Base-by-base conservation (phyloP, 2,888 invertebrate species). In the Drosophila recens region DNA sequence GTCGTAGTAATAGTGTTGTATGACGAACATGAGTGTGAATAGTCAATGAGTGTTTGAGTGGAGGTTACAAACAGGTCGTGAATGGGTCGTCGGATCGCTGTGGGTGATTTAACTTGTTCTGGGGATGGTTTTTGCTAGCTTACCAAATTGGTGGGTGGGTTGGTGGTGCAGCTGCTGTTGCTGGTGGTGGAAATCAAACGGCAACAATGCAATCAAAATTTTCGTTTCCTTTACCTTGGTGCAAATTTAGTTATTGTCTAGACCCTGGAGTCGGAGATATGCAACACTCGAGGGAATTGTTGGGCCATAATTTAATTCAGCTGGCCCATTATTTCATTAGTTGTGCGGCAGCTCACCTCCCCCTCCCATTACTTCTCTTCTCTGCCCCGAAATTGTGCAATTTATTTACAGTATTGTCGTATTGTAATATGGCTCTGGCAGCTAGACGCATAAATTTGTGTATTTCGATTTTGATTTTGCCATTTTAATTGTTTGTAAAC, bases 141-240 rank as follows among this genome's bases (percentile, higher is more conserved):
- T 38, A 17, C 34, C 20, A 34, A 56, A 45, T 45, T 64, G 57
- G 54, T 68, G 75, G 70, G 46, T 63, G 53, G 33, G 11, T 36
- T 51, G 67, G n/a, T 53, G 59, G 34, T 34, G 40, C 38, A 36
- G 54, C 38, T 42, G 34, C 52, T 33, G 38, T 3, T 20, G n/a
- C 13, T 20, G 68, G 87, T 78, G 84, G 76, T 82, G 85, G 80
- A 87, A 87, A 85, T 87, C 89, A 87, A 89, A 79, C 77, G 83
- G 79, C 63, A 85, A 88, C 86, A 86, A 90, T 83, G 82, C 90
- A 90, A 90, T 90, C 90, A 90, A 82, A 84, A 90, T 81, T 87
- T 80, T 87, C 77, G 70, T 68, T 73, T 84, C 67, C 75, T 68
- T 73, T 61, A 73, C 68, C 79, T 73, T 79, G 83, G 72, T 82